phyloP scores from a whole-genome alignment of 92 coral and sea anemone species.

The Umimayanthus kanabou region DNA sequence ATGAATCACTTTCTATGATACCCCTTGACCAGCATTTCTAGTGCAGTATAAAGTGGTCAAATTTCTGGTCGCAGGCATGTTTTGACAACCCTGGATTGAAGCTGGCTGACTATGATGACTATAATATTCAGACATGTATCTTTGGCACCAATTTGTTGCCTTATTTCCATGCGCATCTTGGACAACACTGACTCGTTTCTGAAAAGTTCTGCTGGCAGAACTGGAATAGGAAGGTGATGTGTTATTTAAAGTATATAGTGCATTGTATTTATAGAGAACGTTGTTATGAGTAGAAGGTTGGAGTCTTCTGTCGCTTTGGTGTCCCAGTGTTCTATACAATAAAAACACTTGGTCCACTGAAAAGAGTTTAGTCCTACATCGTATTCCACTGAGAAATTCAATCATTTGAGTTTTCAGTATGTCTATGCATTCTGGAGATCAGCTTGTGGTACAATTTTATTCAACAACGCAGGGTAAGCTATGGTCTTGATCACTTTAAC shows the following conservation, averaged over 20 bases:
- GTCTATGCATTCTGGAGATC: too few relatives aligned
- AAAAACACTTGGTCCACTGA: neutral
- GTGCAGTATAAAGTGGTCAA: too few relatives aligned
- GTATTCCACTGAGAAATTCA: too few relatives aligned
- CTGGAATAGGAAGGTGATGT: neutral
- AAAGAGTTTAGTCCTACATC: neutral
- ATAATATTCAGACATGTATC: neutral
- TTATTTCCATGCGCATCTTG: neutral
- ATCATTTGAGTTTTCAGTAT: too few relatives aligned
- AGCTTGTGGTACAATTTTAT: too few relatives aligned
- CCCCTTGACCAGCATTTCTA: too few relatives aligned
- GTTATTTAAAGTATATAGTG: neutral
- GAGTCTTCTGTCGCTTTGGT: neutral
- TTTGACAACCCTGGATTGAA: too few relatives aligned
- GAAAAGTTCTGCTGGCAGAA: constrained; percentile 32
- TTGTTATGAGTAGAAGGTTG: neutral
- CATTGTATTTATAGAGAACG: neutral
- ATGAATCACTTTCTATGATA: too few relatives aligned
- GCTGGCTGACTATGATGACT: too few relatives aligned
- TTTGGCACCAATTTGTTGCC: neutral
- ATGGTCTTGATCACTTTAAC: too few relatives aligned
- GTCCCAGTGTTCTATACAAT: neutral
- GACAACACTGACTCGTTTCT: neutral
- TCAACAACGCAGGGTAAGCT: too few relatives aligned
- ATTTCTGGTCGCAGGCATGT: too few relatives aligned